phyloP scores from a whole-genome alignment of 2,797 vertebrate genomes.

The Novumbra hubbsi region DNA sequence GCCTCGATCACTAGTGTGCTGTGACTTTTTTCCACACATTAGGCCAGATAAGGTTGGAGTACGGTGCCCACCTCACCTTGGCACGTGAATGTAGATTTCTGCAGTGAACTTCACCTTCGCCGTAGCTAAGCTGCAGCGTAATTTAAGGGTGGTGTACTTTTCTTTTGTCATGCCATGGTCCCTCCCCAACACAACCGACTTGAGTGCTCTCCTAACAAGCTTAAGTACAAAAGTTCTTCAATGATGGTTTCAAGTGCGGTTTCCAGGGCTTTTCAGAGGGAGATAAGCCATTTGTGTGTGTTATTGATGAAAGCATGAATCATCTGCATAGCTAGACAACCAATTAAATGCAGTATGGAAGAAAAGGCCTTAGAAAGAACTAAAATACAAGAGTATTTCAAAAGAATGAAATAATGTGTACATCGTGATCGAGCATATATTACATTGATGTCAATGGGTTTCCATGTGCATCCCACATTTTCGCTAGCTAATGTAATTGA shows the following conservation, averaged over 20 bases:
- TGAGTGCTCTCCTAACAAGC: neutral
- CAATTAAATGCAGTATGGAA: constrained; percentile 5
- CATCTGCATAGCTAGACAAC: constrained; percentile 4
- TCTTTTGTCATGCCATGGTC: neutral
- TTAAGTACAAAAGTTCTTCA: constrained; percentile 15
- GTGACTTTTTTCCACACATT: neutral
- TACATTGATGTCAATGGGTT: neutral
- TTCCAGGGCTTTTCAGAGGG: constrained; percentile 11
- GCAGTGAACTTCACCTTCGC: neutral
- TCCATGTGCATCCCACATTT: neutral
- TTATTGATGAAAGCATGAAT: constrained; percentile 17
- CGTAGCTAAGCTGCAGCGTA: neutral
- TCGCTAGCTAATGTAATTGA: neutral
- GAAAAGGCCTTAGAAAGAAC: neutral
- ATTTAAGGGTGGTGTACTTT: neutral
- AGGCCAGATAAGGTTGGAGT: neutral
- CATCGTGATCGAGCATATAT: neutral
- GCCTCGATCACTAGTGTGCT: neutral
- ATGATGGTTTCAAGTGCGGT: constrained; percentile 11
- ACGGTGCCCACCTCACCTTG: neutral
- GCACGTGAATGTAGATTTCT: neutral
- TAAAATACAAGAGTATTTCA: neutral
- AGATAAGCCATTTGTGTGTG: constrained; percentile 4
- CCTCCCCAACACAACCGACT: neutral
- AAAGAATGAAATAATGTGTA: neutral